Base-by-base conservation (phyloP, 2,888 invertebrate species). In the Conchocele bisecta region DNA sequence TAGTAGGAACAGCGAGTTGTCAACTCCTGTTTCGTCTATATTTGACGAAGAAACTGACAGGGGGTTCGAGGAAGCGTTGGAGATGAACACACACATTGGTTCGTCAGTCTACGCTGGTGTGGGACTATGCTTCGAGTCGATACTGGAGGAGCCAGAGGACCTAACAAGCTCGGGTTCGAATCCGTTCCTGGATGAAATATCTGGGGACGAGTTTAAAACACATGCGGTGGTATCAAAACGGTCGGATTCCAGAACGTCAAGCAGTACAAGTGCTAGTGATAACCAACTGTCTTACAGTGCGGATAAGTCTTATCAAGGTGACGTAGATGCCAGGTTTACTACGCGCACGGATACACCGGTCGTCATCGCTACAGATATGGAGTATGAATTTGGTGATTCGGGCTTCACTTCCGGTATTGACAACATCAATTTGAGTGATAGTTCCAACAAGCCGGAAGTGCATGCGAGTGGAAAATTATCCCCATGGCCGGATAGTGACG, bases 51-150 rank as follows among this genome's bases (percentile, higher is more conserved):
- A 85, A 26, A 82, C 79, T 2, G 86, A 87, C 20, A 59, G 80
- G n/a, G 84, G 83, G 3, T 85, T 86, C 42, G 86, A 86, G 33
- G 85, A 86, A 39, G 83, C 85, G 7, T 53, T 86, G 9, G 75
- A 83, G 6, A 56, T 69, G 9, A 80, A 83, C 33, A 77, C 81
- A 35, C 58, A 69, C 13, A 51, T 75, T 1, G 70, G 64, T 7
- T 28, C 69, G 26, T 73, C 67, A 20, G 58, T 71, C n/a, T 81
- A 81, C 31, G 74, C 83, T 29, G 66, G 69, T 7, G 70, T 81
- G 26, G 82, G 77, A 7, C 31, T 81, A 13, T 83, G 79, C 70
- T 85, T 85, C 60, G 83, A 85, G 35, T 80, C 84, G n/a, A 84
- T 86, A 15, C 68, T 75, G 41, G 86, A 86, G 54, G 86, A 84